Evolutionary conservation across 2,797 vertebrate genomes (phyloP).

Genomic region (Mus caroli): DNA sequence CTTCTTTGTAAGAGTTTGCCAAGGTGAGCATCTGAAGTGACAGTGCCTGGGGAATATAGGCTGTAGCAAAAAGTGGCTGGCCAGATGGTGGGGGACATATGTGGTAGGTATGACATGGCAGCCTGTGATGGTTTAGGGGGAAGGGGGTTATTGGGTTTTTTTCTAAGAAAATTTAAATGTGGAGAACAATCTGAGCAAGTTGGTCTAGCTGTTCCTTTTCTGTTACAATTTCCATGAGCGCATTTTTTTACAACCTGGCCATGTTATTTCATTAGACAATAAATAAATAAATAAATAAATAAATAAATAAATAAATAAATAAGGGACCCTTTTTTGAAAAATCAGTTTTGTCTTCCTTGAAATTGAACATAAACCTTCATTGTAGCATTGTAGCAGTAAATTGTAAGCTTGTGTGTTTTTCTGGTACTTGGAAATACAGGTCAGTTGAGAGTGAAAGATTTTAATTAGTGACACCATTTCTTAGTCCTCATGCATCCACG

Average conservation of each 20-base stretch:
- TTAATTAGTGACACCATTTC: background rate
- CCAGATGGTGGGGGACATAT: slow-evolving; percentile 77
- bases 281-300: background rate
- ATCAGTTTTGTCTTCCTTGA: slow-evolving; percentile 12
- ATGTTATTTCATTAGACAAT: slow-evolving; percentile 13
- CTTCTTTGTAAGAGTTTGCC: slow-evolving; percentile 65
- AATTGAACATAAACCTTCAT: slow-evolving; percentile 17
- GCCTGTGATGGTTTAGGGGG: background rate
- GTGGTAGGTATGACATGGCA: slow-evolving; percentile 62
- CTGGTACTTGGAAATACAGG: slow-evolving; percentile 7
- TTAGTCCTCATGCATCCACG: background rate
- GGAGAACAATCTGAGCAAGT: slow-evolving; percentile 40
- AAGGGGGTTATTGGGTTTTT: background rate
- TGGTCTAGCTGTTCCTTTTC: slow-evolving; percentile 33
- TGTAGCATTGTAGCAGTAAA: background rate
- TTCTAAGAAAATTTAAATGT: slow-evolving; percentile 42
- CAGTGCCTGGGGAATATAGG: slow-evolving; percentile 67
- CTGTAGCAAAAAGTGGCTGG: slow-evolving; percentile 22
- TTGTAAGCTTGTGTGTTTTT: background rate
- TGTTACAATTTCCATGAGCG: background rate
- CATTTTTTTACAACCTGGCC: slow-evolving; percentile 14
- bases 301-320: no score
- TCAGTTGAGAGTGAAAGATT: background rate
- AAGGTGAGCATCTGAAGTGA: slow-evolving; percentile 65
- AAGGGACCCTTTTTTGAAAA: slow-evolving; percentile 21